Base-by-base conservation (phyloP, 2,113 vertebrate genomes). In the Ranitomeya variabilis region DNA sequence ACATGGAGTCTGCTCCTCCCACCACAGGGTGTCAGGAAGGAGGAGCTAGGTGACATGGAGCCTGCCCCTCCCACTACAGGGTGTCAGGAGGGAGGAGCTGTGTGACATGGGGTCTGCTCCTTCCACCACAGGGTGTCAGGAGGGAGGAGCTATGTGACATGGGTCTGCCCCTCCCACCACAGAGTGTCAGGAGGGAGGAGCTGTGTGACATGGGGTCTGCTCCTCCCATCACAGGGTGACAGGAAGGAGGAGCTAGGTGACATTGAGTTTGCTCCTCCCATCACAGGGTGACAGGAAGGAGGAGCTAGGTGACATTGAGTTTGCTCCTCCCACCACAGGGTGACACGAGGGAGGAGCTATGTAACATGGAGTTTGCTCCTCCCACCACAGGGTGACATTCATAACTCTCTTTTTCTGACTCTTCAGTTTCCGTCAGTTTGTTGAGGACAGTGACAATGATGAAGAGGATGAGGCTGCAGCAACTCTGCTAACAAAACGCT, bases 351-450 rank as follows among this genome's bases (percentile, higher is more conserved):
- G 37, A 45, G 37, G 37, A 45, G 37, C 37, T 45, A 45, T 2
- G 37, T 45, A 4, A 45, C 37, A 45, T 45, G 1, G 71, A 13
- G 3, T 74, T 11, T 77, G 45, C 6, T 15, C 74, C 37, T 52
- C 45, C 45, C 45, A 76, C 37, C 37, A 4, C 37, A 45, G 37
- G 37, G 37, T 45, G 37, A 45, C 37, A n/a, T 6, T n/a, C 7
- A 21, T 57, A 81, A 37, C 23, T 21, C 1, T 60, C 11, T 15
- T 55, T 54, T 76, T 59, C 31, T 57, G 7, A 0, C 0, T 0
- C n/a, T 52, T 1, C 89, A 98, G 97, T 91, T 97, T 98, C 91
- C 92, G 89, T 0, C 94, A 93, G 11, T 97, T 98, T 57, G n/a
- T 97, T 82, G 96, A 96, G 89, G 97, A 96, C 0, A 94, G 93